phyloP scores from a whole-genome alignment of 2,888 invertebrate species.

The Myopa testacea region DNA sequence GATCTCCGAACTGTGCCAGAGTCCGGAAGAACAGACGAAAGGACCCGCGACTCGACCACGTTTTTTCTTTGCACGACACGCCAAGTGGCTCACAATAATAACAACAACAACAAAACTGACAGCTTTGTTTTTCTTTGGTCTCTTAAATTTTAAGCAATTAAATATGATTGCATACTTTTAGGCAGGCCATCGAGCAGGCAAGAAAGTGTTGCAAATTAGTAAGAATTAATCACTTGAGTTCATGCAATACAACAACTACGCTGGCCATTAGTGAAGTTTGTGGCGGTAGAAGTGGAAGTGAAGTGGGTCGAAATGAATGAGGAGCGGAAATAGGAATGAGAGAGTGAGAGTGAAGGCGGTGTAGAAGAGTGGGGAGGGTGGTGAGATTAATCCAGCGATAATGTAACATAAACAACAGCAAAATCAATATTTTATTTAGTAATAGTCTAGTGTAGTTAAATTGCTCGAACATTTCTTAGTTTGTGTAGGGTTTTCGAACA shows the following conservation, averaged over 20 bases:
- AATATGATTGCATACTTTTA: constrained; percentile 25
- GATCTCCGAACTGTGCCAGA: no score
- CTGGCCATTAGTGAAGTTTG: not conserved
- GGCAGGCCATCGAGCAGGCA: not conserved
- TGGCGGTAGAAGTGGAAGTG: no score
- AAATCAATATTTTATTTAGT: not conserved
- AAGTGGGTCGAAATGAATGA: not conserved
- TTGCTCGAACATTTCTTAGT: no score
- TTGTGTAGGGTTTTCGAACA: no score
- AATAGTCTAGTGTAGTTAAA: no score
- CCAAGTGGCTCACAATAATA: no score
- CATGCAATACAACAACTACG: not conserved
- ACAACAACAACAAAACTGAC: no score
- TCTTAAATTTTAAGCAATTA: constrained; percentile 11
- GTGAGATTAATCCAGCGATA: not conserved
- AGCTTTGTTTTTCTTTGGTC: not conserved
- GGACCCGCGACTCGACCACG: no score
- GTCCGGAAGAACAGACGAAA: no score
- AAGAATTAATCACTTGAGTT: constrained; percentile 19
- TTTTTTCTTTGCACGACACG: no score
- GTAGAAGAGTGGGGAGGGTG: no score
- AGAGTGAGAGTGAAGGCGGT: not conserved
- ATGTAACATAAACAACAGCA: not conserved
- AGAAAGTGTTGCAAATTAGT: constrained; percentile 17
- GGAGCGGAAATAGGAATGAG: not conserved